Evolutionary conservation across 2,888 invertebrate genomes (phyloP).

Genomic region (Harpagoxenus sublaevis): DNA sequence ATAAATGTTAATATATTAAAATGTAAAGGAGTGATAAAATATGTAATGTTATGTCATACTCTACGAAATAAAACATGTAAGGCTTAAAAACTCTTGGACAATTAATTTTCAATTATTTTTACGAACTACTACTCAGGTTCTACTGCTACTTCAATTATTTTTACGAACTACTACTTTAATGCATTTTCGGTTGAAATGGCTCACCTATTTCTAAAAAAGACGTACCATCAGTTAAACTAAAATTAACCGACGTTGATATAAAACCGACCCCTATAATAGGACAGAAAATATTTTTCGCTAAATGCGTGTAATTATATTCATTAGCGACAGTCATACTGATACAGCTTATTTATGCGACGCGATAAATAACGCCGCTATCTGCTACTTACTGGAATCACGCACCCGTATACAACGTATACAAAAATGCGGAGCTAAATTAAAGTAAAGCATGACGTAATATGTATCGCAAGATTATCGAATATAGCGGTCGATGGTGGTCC

Average conservation of each 20-base stretch:
- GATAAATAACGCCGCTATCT: constrained; percentile 36
- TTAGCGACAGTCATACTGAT: constrained; percentile 24
- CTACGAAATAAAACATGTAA: neutral
- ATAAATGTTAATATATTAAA: neutral
- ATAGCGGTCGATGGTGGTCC: constrained; percentile 17
- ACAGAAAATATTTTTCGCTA: constrained; percentile 1
- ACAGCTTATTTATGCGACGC: constrained; percentile 28
- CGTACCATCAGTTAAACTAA: neutral
- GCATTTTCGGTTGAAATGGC: neutral
- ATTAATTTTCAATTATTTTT: neutral
- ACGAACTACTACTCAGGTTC: neutral
- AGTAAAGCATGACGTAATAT: constrained; percentile 1
- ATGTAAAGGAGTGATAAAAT: neutral
- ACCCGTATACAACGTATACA: neutral
- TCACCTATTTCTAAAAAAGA: neutral
- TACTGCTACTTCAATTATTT: neutral
- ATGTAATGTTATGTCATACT: neutral
- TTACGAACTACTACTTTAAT: neutral
- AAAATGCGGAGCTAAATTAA: constrained; percentile 29
- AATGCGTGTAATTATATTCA: constrained; percentile 15
- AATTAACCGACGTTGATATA: neutral
- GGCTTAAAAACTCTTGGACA: neutral
- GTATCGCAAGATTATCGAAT: constrained; percentile 12
- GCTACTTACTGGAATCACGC: neutral
- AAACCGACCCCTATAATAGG: neutral